A percentile compares a stretch with the other conserved stretches of the same genome.
These are phyloP conservation scores for human (Homo sapiens) DNA, from an alignment of 2,113 vertebrate species.

Conservation along the genomic window GRCh38 chr6:137098501-137099000, in stretches of 20 bases:
- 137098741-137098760: neutral
- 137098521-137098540: too few species aligned
- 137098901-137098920: neutral
- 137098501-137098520: too few species aligned
- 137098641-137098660: neutral
- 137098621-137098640: neutral
- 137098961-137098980: conserved; percentile 24
- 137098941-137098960: neutral
- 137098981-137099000: conserved; percentile 14
- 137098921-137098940: neutral
- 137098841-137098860: neutral
- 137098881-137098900: neutral
- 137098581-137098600: fast-evolving
- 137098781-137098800: conserved; percentile 9
- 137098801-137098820: neutral
- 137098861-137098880: neutral
- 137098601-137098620: conserved; percentile 8
- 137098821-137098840: neutral
- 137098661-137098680: neutral
- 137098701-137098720: conserved; percentile 25
- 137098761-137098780: conserved; percentile 21
- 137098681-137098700: neutral
- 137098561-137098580: too few species aligned
- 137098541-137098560: too few species aligned
- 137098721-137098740: neutral